Base-by-base conservation (phyloP, 2,888 invertebrate genomes). In the Physocephala rufipes region DNA sequence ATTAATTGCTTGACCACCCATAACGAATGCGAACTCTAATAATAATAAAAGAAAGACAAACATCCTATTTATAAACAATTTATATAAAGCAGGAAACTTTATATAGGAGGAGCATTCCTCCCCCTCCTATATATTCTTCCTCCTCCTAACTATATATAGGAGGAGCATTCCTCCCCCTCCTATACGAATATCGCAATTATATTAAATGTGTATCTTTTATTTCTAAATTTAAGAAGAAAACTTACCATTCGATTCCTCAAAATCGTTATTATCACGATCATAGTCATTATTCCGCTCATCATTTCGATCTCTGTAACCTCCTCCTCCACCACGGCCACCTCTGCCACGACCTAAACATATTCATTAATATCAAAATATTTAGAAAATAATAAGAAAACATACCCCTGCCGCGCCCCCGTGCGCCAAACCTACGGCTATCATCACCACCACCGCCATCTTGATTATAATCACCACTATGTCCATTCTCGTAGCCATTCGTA, bases 381-480 rank as follows among this genome's bases (percentile, higher is more conserved):
- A 45, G 12, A 67, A 30, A 68, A 21, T 21, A 30, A 2, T 28
- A 26, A 66, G 53, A 21, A 21, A 43, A 43, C 71, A 16, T 73
- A 76, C 76, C 75, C 68, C 76, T 64, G n/a, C 74, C 63, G 19
- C 73, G 63, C 19, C 75, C 73, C 7, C 72, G 59, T 7, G 73
- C 63, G 5, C 75, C 70, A 51, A 55, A 67, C 45, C 45, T 49
- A 13, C 62, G 53, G n/a, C 21, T 58, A 47, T 69, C 55, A 7
- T 62, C 36, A 21, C 72, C 70, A 13, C 71, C 63, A 7, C 64
- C 71, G 0, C 80, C 84, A 2, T 84, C 83, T 7, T 83, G 55
- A 82, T 87, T 72, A 1, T 86, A 77, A n/a, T 83, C 59, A 0
- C 47, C 58, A 59, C 28, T 67, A 28, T 28, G 16, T 3, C 26